These are phyloP conservation scores for Drosophila limbata DNA, from an alignment of 2,888 invertebrate species.

Conservation along the genomic window DNA sequence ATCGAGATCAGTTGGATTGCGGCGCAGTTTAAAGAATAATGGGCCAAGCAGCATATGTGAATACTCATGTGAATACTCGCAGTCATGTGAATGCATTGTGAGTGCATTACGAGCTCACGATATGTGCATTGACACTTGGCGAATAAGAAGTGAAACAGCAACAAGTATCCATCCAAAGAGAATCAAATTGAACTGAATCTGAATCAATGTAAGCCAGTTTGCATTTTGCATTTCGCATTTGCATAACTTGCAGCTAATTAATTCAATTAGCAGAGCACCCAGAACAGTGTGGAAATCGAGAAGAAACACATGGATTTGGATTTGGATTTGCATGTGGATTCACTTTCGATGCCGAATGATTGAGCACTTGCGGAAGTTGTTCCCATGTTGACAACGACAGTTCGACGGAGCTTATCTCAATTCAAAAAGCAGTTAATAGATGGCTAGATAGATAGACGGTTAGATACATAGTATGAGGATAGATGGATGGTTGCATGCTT, in stretches of 20 bases:
- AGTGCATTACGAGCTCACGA: constrained; percentile 21
- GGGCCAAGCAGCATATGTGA: constrained; percentile 42
- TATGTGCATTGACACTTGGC: constrained; percentile 68
- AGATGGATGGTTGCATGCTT: constrained; percentile 22
- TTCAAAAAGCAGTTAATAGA: not conserved
- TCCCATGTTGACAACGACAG: constrained; percentile 74
- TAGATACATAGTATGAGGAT: constrained; percentile 12
- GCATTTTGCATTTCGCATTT: constrained; percentile 44
- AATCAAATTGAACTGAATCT: constrained; percentile 25
- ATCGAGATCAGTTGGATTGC: constrained; percentile 66
- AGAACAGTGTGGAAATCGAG: constrained; percentile 3
- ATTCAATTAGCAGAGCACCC: constrained; percentile 70
- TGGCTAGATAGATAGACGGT: constrained; percentile 17
- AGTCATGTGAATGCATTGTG: constrained; percentile 22
- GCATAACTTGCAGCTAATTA: constrained; percentile 71
- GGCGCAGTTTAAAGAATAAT: constrained; percentile 80
- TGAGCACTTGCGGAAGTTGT: constrained; percentile 77
- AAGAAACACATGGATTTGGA: constrained; percentile 2
- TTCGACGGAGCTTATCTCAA: constrained; percentile 57
- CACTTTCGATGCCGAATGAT: constrained; percentile 59
- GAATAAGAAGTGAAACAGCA: constrained; percentile 47
- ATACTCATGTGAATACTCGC: constrained; percentile 37
- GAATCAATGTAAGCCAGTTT: constrained; percentile 43
- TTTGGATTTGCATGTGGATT: constrained; percentile 11
- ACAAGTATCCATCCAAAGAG: constrained; percentile 46